phyloP scores from a whole-genome alignment of 2,797 vertebrate species.

The Protosalanx chinensis region DNA sequence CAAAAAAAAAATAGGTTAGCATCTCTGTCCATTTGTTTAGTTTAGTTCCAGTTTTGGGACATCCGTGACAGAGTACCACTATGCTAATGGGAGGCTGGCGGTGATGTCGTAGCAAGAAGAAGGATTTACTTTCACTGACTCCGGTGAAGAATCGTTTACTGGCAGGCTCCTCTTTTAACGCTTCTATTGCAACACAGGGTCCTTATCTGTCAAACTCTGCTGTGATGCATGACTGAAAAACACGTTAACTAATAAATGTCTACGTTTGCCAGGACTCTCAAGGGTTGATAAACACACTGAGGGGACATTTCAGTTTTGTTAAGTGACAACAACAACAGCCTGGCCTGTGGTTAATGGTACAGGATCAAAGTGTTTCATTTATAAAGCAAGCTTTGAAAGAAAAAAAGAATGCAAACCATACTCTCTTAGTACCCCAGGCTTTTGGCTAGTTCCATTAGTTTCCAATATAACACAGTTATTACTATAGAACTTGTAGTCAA shows the following conservation, averaged over 20 bases:
- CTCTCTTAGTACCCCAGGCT: no score
- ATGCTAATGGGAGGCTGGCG: slow-evolving; percentile 14
- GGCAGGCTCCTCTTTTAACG: slow-evolving; percentile 39
- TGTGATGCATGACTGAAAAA: slow-evolving; percentile 1
- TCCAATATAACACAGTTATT: no score
- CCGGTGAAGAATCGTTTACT: slow-evolving; percentile 42
- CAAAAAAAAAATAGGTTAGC: slow-evolving; percentile 30
- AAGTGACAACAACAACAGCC: no score
- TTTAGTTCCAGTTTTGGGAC: slow-evolving; percentile 27
- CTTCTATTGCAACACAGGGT: slow-evolving; percentile 29
- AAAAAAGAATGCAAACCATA: no score
- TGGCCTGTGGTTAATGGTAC: no score
- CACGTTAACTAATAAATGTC: neutral
- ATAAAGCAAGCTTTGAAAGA: no score
- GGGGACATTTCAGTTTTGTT: no score
- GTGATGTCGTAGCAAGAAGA: slow-evolving; percentile 23
- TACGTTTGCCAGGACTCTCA: slow-evolving; percentile 2
- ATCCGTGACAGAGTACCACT: slow-evolving; percentile 17
- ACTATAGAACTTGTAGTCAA: no score
- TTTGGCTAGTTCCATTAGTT: no score
- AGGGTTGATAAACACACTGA: neutral
- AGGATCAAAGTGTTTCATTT: no score
- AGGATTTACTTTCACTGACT: slow-evolving; percentile 29
- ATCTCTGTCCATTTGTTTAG: slow-evolving; percentile 52
- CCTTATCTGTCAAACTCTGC: slow-evolving; percentile 22